These are phyloP conservation scores for Polia nebulosa DNA, from an alignment of 2,888 invertebrate species.

Conservation along the genomic window DNA sequence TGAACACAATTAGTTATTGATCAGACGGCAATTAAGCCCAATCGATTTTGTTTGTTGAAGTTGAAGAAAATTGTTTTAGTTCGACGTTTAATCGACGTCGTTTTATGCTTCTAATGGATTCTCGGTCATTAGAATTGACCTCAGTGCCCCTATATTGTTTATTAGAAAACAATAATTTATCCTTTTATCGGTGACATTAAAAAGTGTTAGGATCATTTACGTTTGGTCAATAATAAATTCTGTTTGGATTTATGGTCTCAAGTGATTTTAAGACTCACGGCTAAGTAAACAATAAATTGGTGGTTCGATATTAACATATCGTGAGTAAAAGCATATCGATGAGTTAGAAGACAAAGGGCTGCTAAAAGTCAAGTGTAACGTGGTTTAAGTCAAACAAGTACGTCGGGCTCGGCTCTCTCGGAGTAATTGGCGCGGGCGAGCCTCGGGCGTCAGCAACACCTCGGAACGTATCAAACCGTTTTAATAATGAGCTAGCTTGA, in stretches of 20 bases:
- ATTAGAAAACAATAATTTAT: constrained; percentile 79
- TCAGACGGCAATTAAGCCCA: constrained; percentile 89
- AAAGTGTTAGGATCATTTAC: constrained; percentile 60
- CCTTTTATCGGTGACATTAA: constrained; percentile 66
- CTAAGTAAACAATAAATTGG: constrained; percentile 41
- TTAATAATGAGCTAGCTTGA: constrained; percentile 90
- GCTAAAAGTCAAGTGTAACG: constrained; percentile 82
- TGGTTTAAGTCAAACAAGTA: constrained; percentile 86
- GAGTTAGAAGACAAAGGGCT: constrained; percentile 74
- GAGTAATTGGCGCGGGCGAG: constrained; percentile 88
- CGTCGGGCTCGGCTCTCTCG: constrained; percentile 76
- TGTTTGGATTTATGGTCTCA: constrained; percentile 31
- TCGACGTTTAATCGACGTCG: constrained; percentile 86
- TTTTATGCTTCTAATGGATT: constrained; percentile 88
- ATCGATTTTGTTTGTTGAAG: constrained; percentile 91
- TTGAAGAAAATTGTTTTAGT: constrained; percentile 91
- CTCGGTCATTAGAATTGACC: constrained; percentile 82
- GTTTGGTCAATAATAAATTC: constrained; percentile 50
- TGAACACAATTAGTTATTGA: constrained; percentile 91
- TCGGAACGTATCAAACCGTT: constrained; percentile 90
- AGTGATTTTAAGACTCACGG: background rate
- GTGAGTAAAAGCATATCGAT: constrained; percentile 38
- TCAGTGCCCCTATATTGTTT: constrained; percentile 78
- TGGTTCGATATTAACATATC: constrained; percentile 40
- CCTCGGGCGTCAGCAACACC: constrained; percentile 90